Evolutionary conservation across 2,797 vertebrate genomes (phyloP).

Genomic region (Catamblyrhynchus diadema): DNA sequence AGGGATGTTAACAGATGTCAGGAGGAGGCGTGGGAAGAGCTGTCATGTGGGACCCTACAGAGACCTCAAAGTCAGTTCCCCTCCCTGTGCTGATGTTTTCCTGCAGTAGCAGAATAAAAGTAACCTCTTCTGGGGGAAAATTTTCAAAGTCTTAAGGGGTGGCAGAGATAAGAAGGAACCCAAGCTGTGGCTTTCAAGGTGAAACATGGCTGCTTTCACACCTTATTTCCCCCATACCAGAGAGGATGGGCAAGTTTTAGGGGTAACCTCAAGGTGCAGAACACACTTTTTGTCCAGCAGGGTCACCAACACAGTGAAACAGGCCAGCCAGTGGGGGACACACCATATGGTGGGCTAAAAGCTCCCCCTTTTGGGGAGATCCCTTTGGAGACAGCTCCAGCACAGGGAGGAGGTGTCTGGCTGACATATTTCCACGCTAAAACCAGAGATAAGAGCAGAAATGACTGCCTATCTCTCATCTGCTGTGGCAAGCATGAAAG

Average conservation of each 20-base stretch:
- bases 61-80: neutral
- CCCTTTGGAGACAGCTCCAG: conserved; percentile 27
- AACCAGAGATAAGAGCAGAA: neutral
- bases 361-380: conserved; percentile 61
- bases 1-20: conserved; percentile 17
- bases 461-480: neutral
- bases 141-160: neutral
- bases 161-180: neutral
- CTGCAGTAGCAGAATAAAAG: neutral
- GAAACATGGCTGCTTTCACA: neutral
- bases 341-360: conserved; percentile 20
- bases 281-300: neutral
- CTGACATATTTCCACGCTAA: conserved; percentile 3
- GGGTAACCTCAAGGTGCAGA: neutral
- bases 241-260: neutral
- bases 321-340: neutral
- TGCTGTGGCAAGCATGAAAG: conserved; percentile 32
- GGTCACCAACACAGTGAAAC: neutral
- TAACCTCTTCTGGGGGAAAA: neutral
- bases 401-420: neutral
- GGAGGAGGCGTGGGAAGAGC: neutral
- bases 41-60: neutral
- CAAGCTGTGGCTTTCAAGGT: neutral
- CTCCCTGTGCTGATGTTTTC: neutral
- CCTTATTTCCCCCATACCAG: neutral